phyloP scores from a whole-genome alignment of 1,140 invertebrate species.

The Drosophila eugracilis region DNA sequence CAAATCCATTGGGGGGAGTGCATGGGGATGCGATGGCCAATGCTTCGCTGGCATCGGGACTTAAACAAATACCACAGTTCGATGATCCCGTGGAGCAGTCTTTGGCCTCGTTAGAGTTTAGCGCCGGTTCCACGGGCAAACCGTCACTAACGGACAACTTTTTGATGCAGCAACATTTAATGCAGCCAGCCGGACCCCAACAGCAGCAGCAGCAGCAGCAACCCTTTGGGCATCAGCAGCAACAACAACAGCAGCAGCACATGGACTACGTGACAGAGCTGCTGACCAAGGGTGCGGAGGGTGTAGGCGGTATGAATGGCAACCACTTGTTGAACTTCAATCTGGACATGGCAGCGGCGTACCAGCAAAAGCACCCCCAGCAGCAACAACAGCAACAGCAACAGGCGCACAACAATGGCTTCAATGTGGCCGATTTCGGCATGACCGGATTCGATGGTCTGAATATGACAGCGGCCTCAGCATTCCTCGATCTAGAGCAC shows the following conservation, averaged over 20 bases:
- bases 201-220: constrained; percentile 44
- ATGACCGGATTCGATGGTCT: constrained; percentile 62
- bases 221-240: constrained; percentile 55
- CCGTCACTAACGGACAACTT: constrained; percentile 68
- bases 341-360: constrained; percentile 64
- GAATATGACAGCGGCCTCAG: constrained; percentile 41
- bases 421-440: constrained; percentile 68
- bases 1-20: constrained; percentile 69
- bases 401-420: constrained; percentile 75
- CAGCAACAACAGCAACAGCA: constrained; percentile 57
- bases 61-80: constrained; percentile 84
- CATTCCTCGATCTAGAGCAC: constrained; percentile 57
- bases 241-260: constrained; percentile 74
- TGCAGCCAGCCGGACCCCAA: constrained; percentile 44
- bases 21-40: constrained; percentile 60
- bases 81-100: constrained; percentile 89
- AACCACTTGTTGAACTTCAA: constrained; percentile 75
- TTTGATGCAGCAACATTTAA: constrained; percentile 72
- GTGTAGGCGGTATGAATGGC: constrained; percentile 76
- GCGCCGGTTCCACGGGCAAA: constrained; percentile 77
- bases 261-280: constrained; percentile 78
- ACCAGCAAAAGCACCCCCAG: constrained; percentile 58
- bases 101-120: constrained; percentile 87
- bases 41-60: constrained; percentile 71
- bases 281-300: constrained; percentile 65